Percentiles rank a stretch among this genome's conserved stretches.
Evolutionary conservation across 1,140 invertebrate species (phyloP).

Genomic region (Bombus superbus): DNA sequence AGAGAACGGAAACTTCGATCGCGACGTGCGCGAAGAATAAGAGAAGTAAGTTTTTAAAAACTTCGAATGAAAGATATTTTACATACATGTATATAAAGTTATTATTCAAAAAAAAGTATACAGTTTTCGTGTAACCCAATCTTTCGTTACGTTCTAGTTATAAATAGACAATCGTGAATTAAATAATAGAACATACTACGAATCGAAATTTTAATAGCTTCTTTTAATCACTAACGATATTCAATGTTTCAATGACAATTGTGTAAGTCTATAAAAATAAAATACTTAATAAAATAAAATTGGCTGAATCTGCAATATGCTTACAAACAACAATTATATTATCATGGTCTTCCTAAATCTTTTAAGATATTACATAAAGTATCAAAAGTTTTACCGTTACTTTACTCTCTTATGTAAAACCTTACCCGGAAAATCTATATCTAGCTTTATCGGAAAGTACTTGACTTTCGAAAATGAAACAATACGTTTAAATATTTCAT

Average conservation of each 20-base stretch:
- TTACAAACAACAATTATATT: slow-evolving; percentile 41
- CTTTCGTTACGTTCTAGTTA: not conserved
- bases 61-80: slow-evolving; percentile 25
- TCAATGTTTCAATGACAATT: slow-evolving; percentile 6
- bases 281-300: slow-evolving; percentile 46
- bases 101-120: slow-evolving; percentile 25
- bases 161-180: slow-evolving; percentile 4
- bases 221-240: slow-evolving; percentile 13
- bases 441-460: slow-evolving; percentile 29
- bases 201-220: not conserved
- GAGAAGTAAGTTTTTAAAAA: slow-evolving; percentile 47
- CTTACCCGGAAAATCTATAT: slow-evolving; percentile 29
- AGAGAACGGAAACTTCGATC: not conserved
- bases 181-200: not conserved
- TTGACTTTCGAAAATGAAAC: slow-evolving; percentile 10
- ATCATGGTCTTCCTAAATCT: slow-evolving; percentile 25
- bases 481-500: slow-evolving; percentile 23
- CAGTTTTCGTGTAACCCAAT: not conserved
- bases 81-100: slow-evolving; percentile 9
- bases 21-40: slow-evolving; percentile 4
- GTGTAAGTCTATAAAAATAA: slow-evolving; percentile 49
- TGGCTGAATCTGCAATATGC: slow-evolving; percentile 29
- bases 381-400: slow-evolving; percentile 49
- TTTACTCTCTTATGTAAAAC: slow-evolving; percentile 43
- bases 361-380: slow-evolving; percentile 45